Evolutionary conservation across 2,113 vertebrate species (phyloP).

Genomic region (Parus major): DNA sequence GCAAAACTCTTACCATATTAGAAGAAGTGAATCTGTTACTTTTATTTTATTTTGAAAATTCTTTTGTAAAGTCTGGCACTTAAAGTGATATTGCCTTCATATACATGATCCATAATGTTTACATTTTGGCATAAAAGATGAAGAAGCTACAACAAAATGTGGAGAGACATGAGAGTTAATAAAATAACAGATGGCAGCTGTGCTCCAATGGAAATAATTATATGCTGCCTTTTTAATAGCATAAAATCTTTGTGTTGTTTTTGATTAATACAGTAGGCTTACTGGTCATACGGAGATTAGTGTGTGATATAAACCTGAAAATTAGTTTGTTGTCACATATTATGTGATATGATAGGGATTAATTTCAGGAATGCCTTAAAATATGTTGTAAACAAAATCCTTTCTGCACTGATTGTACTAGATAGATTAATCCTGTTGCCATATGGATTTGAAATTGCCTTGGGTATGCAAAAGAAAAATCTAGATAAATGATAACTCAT

Average conservation of each 20-base stretch:
- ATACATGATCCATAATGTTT: background rate
- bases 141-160: background rate
- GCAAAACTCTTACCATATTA: constrained; percentile 12
- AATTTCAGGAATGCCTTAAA: background rate
- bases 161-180: background rate
- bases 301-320: background rate
- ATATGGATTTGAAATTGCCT: constrained; percentile 48
- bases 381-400: background rate
- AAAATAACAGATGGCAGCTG: background rate
- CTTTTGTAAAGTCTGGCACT: constrained; percentile 4
- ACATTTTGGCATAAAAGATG: background rate
- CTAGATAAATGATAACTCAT: constrained; percentile 39
- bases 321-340: background rate
- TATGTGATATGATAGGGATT: background rate
- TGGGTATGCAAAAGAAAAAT: constrained; percentile 6
- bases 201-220: background rate
- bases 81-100: background rate
- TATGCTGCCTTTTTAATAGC: background rate
- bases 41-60: background rate
- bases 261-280: background rate
- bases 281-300: background rate
- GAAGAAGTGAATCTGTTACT: constrained; percentile 11
- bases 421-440: constrained; percentile 9
- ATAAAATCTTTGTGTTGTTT: background rate
- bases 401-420: background rate